phyloP scores from a whole-genome alignment of 2,113 vertebrate genomes.

The Trachemys scripta region DNA sequence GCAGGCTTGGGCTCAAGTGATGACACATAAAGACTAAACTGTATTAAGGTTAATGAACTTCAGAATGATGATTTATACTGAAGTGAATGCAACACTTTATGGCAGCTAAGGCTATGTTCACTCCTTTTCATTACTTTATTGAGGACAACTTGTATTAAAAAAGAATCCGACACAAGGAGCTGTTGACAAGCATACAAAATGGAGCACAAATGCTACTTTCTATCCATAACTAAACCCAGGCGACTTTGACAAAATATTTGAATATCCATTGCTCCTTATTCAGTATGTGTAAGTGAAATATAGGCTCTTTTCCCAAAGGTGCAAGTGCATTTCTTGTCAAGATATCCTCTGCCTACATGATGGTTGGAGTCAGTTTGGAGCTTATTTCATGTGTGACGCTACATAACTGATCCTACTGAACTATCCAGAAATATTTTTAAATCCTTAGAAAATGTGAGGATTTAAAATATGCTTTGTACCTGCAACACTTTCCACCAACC shows the following conservation, averaged over 20 bases:
- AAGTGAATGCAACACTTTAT: conserved; percentile 31
- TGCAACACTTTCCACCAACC: conserved; percentile 15
- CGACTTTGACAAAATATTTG: not conserved
- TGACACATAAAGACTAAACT: conserved; percentile 38
- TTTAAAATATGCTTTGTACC: not conserved
- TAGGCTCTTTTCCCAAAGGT: not conserved
- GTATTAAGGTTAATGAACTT: conserved; percentile 62
- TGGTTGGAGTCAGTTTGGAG: not conserved
- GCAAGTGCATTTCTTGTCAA: not conserved
- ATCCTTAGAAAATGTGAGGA: not conserved
- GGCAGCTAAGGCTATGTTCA: conserved; percentile 36
- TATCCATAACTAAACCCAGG: conserved; percentile 14
- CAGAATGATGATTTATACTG: conserved; percentile 48
- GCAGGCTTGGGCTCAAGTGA: conserved; percentile 20
- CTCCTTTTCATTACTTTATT: conserved; percentile 48
- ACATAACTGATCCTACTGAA: not conserved
- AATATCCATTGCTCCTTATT: conserved; percentile 19
- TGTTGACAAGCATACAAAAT: conserved; percentile 65
- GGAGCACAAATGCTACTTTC: conserved; percentile 34
- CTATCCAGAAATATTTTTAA: not conserved
- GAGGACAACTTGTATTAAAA: conserved; percentile 23
- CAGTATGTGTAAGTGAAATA: not conserved
- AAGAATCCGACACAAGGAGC: conserved; percentile 24
- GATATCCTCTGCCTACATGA: not conserved
- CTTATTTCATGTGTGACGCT: not conserved